A percentile compares a stretch with the other conserved stretches of the same genome.
Evolutionary conservation across 2,113 vertebrate species (phyloP).

Genomic region (Propithecus coquereli): DNA sequence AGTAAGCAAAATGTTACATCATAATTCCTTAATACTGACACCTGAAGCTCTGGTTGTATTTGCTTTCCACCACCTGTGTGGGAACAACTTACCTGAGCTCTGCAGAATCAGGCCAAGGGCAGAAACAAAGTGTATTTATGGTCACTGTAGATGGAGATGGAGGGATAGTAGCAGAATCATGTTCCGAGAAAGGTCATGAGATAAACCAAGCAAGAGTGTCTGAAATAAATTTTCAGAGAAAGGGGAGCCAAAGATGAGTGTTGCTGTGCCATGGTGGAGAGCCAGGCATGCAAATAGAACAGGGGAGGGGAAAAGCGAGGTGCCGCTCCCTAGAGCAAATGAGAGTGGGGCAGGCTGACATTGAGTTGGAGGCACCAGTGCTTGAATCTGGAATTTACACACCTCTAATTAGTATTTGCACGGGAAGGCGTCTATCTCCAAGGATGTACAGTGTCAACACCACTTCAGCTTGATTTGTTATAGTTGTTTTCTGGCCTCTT

Average conservation of each 20-base stretch:
- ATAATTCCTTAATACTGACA: neutral
- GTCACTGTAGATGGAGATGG: too few relatives aligned
- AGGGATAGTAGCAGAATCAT: neutral
- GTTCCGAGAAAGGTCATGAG: neutral
- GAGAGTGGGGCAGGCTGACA: accelerated
- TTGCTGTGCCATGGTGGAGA: too few relatives aligned
- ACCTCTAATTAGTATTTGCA: neutral
- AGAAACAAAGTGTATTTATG: neutral
- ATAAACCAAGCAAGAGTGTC: neutral
- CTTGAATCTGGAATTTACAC: too few relatives aligned
- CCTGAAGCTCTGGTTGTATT: neutral
- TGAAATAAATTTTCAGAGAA: neutral
- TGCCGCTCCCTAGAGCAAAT: too few relatives aligned
- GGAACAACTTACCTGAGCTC: neutral
- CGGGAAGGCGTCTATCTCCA: accelerated
- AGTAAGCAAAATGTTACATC: neutral
- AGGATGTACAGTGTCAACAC: accelerated
- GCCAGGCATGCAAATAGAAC: too few relatives aligned
- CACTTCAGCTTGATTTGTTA: neutral
- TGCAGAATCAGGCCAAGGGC: neutral
- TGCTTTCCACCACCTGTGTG: neutral
- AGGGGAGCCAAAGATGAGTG: accelerated
- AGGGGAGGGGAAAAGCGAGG: accelerated
- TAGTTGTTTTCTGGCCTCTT: accelerated
- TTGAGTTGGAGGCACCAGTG: accelerated